Base-by-base conservation (phyloP, 2,888 invertebrate species). In the Sclerodermus sp. region DNA sequence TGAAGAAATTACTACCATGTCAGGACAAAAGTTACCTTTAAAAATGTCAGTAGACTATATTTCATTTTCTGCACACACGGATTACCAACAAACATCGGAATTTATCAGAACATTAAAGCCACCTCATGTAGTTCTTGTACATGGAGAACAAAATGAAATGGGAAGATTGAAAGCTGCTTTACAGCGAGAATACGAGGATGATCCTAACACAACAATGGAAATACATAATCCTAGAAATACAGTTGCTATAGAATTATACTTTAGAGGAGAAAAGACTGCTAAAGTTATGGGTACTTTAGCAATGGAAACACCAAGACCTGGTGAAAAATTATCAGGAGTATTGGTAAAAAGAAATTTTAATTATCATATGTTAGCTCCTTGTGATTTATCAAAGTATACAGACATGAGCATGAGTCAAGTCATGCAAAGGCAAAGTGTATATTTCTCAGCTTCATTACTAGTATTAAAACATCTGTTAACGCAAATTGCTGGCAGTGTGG, bases 141-240 rank as follows among this genome's bases (percentile, higher is more conserved):
- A 99, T 78, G 99, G 99, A 0, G 99, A 99, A 76, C 93, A 93
- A 80, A 99, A 98, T 80, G 99, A 99, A 82, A 99, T 99, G 99
- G 90, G 89, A 1, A 86, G 99, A 0, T 81, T 99, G 49, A 96
- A 96, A 79, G 91, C 95, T 34, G 98, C 97, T 0, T 81, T 99
- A 43, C 89, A 93, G 70, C 83, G 98, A 13, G 96, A 98, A 76
- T 96, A 96, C 73, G 93, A 95, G 78, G 91, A 90, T 67, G 91
- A 92, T 73, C 85, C 88, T 1, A 85, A 82, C 52, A 87, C 91
- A 1, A 85, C 86, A n/a, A 90, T 96, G 70, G 86, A 89, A 67
- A 87, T 99, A 31, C 93, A 98, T 80, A 99, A 96, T 81, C 99
- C 99, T 1, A 82, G 93, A 23, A 99, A 99, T 79, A 97, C 97